Evolutionary conservation across 2,888 invertebrate species (phyloP).

Genomic region (Phyllotreta cruciferae): DNA sequence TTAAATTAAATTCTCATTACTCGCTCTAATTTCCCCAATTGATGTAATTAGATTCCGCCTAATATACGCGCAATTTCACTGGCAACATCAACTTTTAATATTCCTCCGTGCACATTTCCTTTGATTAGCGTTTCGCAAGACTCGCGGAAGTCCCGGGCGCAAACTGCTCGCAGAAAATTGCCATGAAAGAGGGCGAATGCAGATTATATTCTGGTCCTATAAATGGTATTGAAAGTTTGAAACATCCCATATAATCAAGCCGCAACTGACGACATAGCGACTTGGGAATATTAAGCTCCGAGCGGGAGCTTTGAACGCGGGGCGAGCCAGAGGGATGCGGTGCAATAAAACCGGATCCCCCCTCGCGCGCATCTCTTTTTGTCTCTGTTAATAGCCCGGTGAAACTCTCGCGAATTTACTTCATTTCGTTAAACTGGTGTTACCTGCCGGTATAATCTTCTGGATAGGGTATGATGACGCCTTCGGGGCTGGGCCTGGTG

Average conservation of each 20-base stretch:
- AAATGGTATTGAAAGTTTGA: slow-evolving; percentile 54
- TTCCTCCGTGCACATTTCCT: too few species aligned
- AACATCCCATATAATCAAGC: slow-evolving; percentile 55
- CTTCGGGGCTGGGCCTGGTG: slow-evolving; percentile 80
- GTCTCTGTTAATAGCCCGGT: slow-evolving; percentile 8
- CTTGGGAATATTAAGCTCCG: slow-evolving; percentile 53
- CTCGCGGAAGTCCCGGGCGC: not conserved
- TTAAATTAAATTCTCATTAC: too few species aligned
- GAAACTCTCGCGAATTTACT: not conserved
- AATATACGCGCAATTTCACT: too few species aligned
- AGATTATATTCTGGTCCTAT: slow-evolving; percentile 52
- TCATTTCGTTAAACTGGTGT: slow-evolving; percentile 52
- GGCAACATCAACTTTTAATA: too few species aligned
- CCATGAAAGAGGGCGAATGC: slow-evolving; percentile 31
- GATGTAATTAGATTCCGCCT: too few species aligned
- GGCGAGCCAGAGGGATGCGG: slow-evolving; percentile 14
- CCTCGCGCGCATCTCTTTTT: slow-evolving; percentile 6
- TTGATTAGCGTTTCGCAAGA: too few species aligned
- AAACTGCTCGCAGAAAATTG: slow-evolving; percentile 1
- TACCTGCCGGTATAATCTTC: slow-evolving; percentile 83
- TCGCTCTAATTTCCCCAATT: too few species aligned
- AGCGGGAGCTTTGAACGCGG: slow-evolving; percentile 41
- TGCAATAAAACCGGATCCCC: slow-evolving; percentile 20
- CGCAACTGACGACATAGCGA: slow-evolving; percentile 58
- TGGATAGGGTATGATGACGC: slow-evolving; percentile 85